Base-by-base conservation (phyloP, 1,140 invertebrate species). In the Leptoteleia sp. region DNA sequence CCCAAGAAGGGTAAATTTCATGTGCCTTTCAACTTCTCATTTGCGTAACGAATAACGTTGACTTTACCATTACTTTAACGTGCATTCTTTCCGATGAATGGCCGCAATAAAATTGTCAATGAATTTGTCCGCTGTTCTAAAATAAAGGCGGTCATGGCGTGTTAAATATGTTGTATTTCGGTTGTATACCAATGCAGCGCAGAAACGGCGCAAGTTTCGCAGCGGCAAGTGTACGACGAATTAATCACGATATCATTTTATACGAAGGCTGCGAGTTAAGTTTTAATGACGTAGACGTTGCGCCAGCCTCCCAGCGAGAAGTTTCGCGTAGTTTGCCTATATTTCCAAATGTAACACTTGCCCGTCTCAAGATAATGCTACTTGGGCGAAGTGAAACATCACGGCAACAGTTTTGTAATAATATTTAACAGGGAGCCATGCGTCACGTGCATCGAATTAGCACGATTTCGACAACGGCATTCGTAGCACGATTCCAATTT, bases 391-490 rank as follows among this genome's bases (percentile, higher is more conserved):
- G 68, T 73, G 62, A 79, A 79, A 73, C 76, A 73, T 73, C 62
- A 55, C 31, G 54, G 42, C 31, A 52, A 52, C 61, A 72, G 43
- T 71, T 77, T 71, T 70, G 54, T 43, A 77, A 77, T 50, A 71
- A 77, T 77, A 78, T 67, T 72, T 78, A 72, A 78, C 67, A 17
- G 19, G 27, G 19, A 42, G 19, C 33, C 40, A 52, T 40, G 68
- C 57, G 76, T 79, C 68, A 79, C 76, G 68, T 72, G 62, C 68
- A 43, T 61, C 54, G 59, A 79, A 79, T 68, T 61, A 72, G 68
- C 62, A 43, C 42, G 55, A 62, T 68, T 79, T 73, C 55, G 62
- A 67, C 67, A 72, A 50, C 12, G 52, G 45, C 40, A 79, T 79
- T 79, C 68, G 57, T 59, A 65, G 42, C 62, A 72, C 68, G 62